Evolutionary conservation across 2,888 invertebrate species (phyloP).

Genomic region (Metalampra italica): DNA sequence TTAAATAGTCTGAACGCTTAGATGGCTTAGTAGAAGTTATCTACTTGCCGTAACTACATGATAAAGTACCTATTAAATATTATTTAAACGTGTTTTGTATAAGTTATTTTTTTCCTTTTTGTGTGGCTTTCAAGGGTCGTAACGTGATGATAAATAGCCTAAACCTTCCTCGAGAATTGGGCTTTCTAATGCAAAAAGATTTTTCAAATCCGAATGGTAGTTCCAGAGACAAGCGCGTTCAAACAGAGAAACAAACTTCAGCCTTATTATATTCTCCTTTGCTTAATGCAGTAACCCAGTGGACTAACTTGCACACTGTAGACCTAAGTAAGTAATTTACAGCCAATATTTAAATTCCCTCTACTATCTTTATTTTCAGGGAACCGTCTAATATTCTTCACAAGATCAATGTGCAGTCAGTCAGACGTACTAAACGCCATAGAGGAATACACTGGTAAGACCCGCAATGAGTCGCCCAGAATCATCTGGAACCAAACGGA

Average conservation of each 20-base stretch:
- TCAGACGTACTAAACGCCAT: slow-evolving; percentile 32
- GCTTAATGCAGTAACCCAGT: no score
- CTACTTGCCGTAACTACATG: no score
- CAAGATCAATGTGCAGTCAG: slow-evolving; percentile 35
- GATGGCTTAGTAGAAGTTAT: no score
- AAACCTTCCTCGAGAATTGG: no score
- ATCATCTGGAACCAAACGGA: slow-evolving; percentile 33
- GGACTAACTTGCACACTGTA: no score
- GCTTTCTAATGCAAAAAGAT: no score
- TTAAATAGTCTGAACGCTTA: background rate
- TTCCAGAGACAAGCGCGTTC: background rate
- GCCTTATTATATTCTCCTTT: no score
- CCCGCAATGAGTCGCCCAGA: slow-evolving; percentile 21
- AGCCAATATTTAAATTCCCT: background rate
- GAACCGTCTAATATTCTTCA: slow-evolving; percentile 44
- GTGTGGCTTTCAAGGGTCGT: background rate
- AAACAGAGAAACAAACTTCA: background rate
- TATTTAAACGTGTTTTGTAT: no score
- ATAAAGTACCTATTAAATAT: no score
- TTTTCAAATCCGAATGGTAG: no score
- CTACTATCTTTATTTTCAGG: slow-evolving; percentile 34
- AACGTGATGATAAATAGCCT: no score
- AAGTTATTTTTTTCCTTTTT: background rate
- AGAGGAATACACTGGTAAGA: slow-evolving; percentile 36
- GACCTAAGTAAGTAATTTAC: no score